These are phyloP conservation scores for Helarctos malayanus DNA, from an alignment of 2,797 vertebrate species.

Conservation along the genomic window DNA sequence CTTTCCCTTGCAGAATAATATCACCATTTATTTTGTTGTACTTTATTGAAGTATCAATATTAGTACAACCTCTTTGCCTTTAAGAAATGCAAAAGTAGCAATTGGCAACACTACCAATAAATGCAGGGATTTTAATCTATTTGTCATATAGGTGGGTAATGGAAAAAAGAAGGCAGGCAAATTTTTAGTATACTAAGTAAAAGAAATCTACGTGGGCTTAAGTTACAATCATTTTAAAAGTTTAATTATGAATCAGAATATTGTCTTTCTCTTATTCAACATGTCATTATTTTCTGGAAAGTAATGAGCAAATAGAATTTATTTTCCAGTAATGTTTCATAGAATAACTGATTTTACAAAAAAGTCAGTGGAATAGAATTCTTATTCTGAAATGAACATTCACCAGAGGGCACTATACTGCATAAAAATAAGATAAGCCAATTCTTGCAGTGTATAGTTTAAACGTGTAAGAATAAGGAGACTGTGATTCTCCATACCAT, in stretches of 20 bases:
- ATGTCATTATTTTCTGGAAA: conserved; percentile 34
- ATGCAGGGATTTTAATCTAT: conserved; percentile 42
- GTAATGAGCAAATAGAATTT: background rate
- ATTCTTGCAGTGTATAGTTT: background rate
- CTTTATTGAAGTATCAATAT: conserved; percentile 47
- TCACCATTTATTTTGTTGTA: background rate
- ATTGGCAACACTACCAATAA: background rate
- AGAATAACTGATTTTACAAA: conserved; percentile 23
- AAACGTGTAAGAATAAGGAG: conserved; percentile 36
- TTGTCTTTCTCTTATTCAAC: conserved; percentile 38
- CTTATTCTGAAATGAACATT: conserved; percentile 40
- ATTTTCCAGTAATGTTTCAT: conserved; percentile 44
- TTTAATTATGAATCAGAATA: conserved; percentile 48
- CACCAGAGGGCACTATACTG: conserved; percentile 57
- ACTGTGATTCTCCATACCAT: background rate
- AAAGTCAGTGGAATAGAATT: conserved; percentile 35
- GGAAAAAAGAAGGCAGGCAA: conserved; percentile 40
- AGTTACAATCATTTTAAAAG: background rate
- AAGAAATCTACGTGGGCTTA: conserved; percentile 45
- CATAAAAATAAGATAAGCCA: conserved; percentile 16
- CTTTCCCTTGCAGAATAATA: conserved; percentile 38
- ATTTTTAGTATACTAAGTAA: conserved; percentile 21
- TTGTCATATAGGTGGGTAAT: conserved; percentile 23
- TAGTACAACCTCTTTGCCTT: conserved; percentile 40
- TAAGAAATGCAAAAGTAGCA: conserved; percentile 61